Evolutionary conservation across 1,140 invertebrate genomes (phyloP).

Genomic region (roundworm (Caenorhabditis elegans)): WBcel235 BX284606.5:4125001-4125500

Average conservation of each 20-base stretch:
- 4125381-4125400: conserved; percentile 21
- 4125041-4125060: background rate
- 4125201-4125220: background rate
- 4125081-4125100: conserved; percentile 28
- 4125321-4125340: conserved; percentile 28
- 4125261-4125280: conserved; percentile 13
- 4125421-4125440: conserved; percentile 15
- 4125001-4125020: conserved; percentile 19
- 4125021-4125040: conserved; percentile 7
- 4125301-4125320: conserved; percentile 31
- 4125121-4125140: background rate
- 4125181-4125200: conserved; percentile 5
- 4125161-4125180: background rate
- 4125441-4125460: conserved; percentile 18
- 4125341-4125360: conserved; percentile 24
- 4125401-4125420: conserved; percentile 19
- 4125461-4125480: background rate
- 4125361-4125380: background rate
- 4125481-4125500: conserved; percentile 10
- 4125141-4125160: background rate
- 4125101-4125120: background rate
- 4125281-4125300: conserved; percentile 26
- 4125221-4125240: background rate
- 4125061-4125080: conserved; percentile 11
- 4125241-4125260: conserved; percentile 12